Evolutionary conservation across 2,888 invertebrate species (phyloP).

Genomic region (Slavum lentiscoides): DNA sequence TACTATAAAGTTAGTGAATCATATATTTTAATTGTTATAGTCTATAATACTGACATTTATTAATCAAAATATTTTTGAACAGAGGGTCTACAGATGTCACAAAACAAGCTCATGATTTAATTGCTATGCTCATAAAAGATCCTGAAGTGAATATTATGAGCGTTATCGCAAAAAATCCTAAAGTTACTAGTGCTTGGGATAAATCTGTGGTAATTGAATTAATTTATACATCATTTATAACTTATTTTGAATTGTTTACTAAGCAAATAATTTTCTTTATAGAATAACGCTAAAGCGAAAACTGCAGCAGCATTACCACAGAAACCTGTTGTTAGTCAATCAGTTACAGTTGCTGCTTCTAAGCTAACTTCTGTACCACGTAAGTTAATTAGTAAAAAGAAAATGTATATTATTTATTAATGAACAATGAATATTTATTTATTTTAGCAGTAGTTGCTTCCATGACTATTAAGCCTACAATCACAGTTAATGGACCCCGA

Average conservation of each 20-base stretch:
- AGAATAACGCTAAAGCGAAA: constrained; percentile 51
- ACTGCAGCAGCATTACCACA: constrained; percentile 39
- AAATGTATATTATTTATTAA: neutral
- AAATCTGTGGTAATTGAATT: constrained; percentile 59
- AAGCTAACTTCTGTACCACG: constrained; percentile 18
- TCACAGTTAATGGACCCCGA: constrained; percentile 36
- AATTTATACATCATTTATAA: neutral
- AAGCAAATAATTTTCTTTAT: neutral
- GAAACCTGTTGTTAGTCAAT: constrained; percentile 37
- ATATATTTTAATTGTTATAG: constrained; percentile 19
- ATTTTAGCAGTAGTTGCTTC: constrained; percentile 38
- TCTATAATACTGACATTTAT: constrained; percentile 39
- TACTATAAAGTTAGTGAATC: constrained; percentile 72
- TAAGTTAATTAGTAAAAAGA: neutral
- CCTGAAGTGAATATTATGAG: constrained; percentile 88
- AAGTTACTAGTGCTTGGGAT: constrained; percentile 66
- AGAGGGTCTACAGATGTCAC: constrained; percentile 90
- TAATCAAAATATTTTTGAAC: constrained; percentile 50
- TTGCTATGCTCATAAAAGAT: constrained; percentile 90
- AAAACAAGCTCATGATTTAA: constrained; percentile 87
- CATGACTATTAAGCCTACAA: constrained; percentile 49
- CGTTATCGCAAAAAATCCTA: constrained; percentile 73
- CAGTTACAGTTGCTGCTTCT: constrained; percentile 19
- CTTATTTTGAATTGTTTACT: neutral
- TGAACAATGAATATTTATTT: neutral